Evolutionary conservation across 2,888 invertebrate genomes (phyloP).

Genomic region (Trichopoda pennipes): DNA sequence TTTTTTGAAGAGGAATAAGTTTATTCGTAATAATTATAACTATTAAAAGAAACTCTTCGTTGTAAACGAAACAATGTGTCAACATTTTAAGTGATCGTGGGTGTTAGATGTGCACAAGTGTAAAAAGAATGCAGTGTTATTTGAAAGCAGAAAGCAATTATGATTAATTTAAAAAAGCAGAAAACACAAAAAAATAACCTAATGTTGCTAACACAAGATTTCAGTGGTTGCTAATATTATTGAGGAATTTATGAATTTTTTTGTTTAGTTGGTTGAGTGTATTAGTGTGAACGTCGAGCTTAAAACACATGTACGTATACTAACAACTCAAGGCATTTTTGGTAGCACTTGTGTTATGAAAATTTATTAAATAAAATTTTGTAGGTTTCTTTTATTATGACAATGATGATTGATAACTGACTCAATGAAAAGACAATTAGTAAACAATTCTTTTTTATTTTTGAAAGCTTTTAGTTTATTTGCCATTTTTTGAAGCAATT

Average conservation of each 20-base stretch:
- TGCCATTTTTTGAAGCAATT: background rate
- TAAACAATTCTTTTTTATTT: slow-evolving; percentile 16
- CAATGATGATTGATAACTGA: slow-evolving; percentile 29
- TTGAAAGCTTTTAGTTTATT: background rate
- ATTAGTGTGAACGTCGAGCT: slow-evolving; percentile 34
- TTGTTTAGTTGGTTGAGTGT: slow-evolving; percentile 11
- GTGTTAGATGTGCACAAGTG: too few species aligned
- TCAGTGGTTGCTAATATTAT: slow-evolving; percentile 32
- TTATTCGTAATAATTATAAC: too few species aligned
- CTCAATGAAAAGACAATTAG: background rate
- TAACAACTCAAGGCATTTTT: slow-evolving; percentile 48
- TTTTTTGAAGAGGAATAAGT: too few species aligned
- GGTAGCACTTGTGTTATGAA: slow-evolving; percentile 22
- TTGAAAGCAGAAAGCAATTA: too few species aligned
- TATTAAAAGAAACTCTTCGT: too few species aligned
- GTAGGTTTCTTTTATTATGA: slow-evolving; percentile 46
- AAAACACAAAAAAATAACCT: background rate
- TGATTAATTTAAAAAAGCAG: too few species aligned
- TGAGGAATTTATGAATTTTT: slow-evolving; percentile 52
- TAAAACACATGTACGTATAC: background rate
- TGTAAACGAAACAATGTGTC: too few species aligned
- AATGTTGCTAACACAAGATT: slow-evolving; percentile 20
- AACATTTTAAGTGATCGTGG: too few species aligned
- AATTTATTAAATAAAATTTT: slow-evolving; percentile 16
- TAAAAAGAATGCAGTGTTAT: too few species aligned